Evolutionary conservation across 2,797 vertebrate species (phyloP), one percentile per base, ranked within the genome.

Genomic region (Xiphophorus birchmanni): DNA sequence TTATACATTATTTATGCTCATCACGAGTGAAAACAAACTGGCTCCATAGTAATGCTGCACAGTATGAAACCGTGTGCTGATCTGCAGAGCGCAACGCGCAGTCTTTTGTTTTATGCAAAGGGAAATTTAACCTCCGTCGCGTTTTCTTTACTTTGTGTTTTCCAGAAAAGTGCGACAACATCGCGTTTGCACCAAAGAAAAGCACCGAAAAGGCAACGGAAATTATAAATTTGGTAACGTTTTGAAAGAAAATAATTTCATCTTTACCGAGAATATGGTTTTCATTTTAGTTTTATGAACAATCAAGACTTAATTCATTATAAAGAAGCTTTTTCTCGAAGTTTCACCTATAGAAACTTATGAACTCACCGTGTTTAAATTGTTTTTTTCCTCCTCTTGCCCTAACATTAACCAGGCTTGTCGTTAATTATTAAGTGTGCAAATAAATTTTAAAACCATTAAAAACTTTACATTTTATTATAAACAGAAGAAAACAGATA

Each of bases 1-100:
- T 63, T 76, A 85, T 95, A 74, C 88, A 93, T 95, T 93, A 96
- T 96, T 95, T 79, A 95, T 94, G 50, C 69, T 73, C 29, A 42
- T 74, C 84, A 85, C 81, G 82, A 92, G 89, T 87, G 81, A 89
- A 95, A 95, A 93, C 92, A 92, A 90, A 93, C 79, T 76, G 86
- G 18, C 81, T 79, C 83, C 84, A 77, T 85, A 45, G 81, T 32
- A 80, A 83, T 81, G 78, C 79, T 84, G 82, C 83, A 80, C 80
- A 75, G 63, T 47, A 45, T 84, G 85, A 88, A 89, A 83, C 90
- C 80, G 82, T 29, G 69, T 23, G 79, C 88, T 84, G 82, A 83
- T 83, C 81, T 84, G 47, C 81, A 52, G 60, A 75, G 52, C 50
- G 10, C 35, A 74, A 21, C 45, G 74, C 44, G 74, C 83, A 2